These are phyloP conservation scores for Characodon lateralis DNA, from an alignment of 2,797 vertebrate genomes.

Conservation along the genomic window DNA sequence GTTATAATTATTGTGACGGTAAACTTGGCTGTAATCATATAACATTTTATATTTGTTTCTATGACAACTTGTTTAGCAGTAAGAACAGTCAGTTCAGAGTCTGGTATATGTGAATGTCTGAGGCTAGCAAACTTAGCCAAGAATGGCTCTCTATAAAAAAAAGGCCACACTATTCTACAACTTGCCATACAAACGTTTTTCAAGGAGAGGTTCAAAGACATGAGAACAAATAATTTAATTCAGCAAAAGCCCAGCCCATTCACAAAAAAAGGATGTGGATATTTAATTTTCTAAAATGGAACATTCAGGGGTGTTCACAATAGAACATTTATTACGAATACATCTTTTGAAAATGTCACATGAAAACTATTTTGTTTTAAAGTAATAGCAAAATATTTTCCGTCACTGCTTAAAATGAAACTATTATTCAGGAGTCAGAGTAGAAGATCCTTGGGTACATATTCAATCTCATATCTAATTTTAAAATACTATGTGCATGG, in stretches of 20 bases:
- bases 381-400: constrained; percentile 61
- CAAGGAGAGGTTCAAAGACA: constrained; percentile 23
- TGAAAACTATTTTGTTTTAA: constrained; percentile 44
- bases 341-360: constrained; percentile 49
- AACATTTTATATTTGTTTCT: background rate
- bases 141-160: constrained; percentile 10
- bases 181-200: constrained; percentile 32
- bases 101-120: constrained; percentile 5
- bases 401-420: constrained; percentile 47
- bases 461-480: constrained; percentile 52
- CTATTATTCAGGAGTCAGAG: constrained; percentile 60
- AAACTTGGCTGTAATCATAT: background rate
- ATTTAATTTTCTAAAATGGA: constrained; percentile 47
- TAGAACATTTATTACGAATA: constrained; percentile 39
- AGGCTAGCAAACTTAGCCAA: constrained; percentile 21
- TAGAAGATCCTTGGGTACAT: constrained; percentile 58
- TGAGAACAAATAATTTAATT: constrained; percentile 27
- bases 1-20: background rate
- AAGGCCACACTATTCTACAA: constrained; percentile 22
- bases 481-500: constrained; percentile 37
- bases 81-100: constrained; percentile 24
- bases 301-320: constrained; percentile 48
- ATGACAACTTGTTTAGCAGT: background rate
- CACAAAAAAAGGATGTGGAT: constrained; percentile 46
- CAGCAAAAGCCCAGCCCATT: constrained; percentile 30